phyloP scores from a whole-genome alignment of 2,888 invertebrate species.

The Creontiades dilutus region DNA sequence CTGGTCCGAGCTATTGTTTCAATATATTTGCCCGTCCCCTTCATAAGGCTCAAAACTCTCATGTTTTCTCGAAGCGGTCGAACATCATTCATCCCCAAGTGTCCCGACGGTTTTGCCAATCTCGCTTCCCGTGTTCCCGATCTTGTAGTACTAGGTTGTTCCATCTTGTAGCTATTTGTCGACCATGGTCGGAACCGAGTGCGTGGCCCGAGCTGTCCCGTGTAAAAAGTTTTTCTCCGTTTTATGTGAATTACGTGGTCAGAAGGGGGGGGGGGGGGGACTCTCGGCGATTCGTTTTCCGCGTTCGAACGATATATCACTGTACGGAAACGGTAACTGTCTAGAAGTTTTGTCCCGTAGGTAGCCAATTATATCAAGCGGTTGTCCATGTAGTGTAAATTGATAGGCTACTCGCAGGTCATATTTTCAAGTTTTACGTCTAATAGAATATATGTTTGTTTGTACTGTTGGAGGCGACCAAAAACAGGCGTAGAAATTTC shows the following conservation, averaged over 20 bases:
- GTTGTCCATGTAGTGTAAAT: too few relatives aligned
- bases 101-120: neutral
- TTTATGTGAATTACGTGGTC: neutral
- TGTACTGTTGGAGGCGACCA: too few relatives aligned
- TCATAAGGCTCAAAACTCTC: neutral
- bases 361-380: too few relatives aligned
- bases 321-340: too few relatives aligned
- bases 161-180: slow-evolving; percentile 30
- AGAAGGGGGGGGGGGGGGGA: too few relatives aligned
- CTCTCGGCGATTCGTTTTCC: neutral
- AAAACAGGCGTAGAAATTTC: too few relatives aligned
- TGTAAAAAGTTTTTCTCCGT: neutral
- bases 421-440: too few relatives aligned
- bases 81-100: slow-evolving; percentile 2
- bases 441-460: too few relatives aligned
- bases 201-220: neutral
- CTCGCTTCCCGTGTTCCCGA: neutral
- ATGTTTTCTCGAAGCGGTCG: neutral
- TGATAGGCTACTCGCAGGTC: too few relatives aligned
- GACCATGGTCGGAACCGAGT: neutral
- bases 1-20: too few relatives aligned
- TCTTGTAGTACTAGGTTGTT: neutral
- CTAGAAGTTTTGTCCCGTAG: too few relatives aligned
- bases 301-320: neutral
- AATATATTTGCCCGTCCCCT: neutral